A percentile compares a stretch with the other conserved stretches of the same genome.
Evolutionary conservation across 2,113 vertebrate genomes (phyloP).

Genomic region (Castor canadensis): DNA sequence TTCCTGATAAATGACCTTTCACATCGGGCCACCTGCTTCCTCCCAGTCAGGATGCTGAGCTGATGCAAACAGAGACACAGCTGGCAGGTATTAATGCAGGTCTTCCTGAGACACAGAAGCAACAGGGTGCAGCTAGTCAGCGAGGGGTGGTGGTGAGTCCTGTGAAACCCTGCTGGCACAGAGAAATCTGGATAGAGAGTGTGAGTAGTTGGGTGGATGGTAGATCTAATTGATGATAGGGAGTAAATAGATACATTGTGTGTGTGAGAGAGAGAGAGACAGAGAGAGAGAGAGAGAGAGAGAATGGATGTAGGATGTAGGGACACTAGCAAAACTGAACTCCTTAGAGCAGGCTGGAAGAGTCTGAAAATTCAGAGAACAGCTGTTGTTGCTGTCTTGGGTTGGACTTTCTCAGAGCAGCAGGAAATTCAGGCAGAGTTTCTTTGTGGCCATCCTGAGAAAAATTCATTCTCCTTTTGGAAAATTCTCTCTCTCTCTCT

Average conservation of each 20-base stretch:
- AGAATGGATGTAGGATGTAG: not conserved
- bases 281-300: not conserved
- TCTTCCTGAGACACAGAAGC: not conserved
- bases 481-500: no score
- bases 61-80: not conserved
- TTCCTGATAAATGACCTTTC: conserved; percentile 44
- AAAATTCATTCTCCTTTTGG: not conserved
- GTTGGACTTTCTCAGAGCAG: not conserved
- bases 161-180: not conserved
- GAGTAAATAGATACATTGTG: not conserved
- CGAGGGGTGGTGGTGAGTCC: not conserved
- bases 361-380: not conserved
- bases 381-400: no score
- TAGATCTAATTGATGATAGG: not conserved
- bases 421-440: not conserved
- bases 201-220: not conserved
- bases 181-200: not conserved
- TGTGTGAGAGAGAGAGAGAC: not conserved
- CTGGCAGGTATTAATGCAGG: accelerated
- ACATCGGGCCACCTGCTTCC: conserved; percentile 37
- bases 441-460: not conserved
- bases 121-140: accelerated
- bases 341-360: not conserved
- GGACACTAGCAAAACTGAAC: not conserved
- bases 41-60: not conserved